These are phyloP conservation scores for Sebastes vulpes DNA, from an alignment of 2,797 vertebrate species.

Conservation along the genomic window DNA sequence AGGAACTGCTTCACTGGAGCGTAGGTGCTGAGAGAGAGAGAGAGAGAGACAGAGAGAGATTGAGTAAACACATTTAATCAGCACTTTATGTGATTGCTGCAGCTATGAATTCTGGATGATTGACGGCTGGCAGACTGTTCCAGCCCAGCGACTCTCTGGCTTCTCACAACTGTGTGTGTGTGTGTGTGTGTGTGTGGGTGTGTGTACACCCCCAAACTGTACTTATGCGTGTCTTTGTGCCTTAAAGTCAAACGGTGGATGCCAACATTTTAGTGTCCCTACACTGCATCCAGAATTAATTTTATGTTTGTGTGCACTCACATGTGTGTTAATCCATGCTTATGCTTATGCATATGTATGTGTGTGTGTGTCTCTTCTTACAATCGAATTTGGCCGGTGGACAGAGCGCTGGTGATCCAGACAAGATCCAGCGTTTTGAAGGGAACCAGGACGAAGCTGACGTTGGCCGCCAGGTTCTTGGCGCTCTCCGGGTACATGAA, in stretches of 20 bases:
- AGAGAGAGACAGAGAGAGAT: constrained; percentile 12
- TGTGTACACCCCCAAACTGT: neutral
- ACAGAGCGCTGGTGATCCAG: constrained; percentile 98
- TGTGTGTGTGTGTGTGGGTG: neutral
- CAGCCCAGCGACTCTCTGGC: neutral
- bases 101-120: constrained; percentile 46
- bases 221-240: neutral
- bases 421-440: constrained; percentile 98
- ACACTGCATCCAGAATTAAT: neutral
- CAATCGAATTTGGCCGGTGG: constrained; percentile 97
- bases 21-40: constrained; percentile 87
- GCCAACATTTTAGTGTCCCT: neutral
- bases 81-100: constrained; percentile 50
- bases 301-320: neutral
- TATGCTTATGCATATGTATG: constrained; percentile 1
- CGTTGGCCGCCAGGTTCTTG: constrained; percentile 95
- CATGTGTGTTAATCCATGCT: constrained; percentile 11
- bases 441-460: constrained; percentile 98
- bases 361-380: constrained; percentile 71
- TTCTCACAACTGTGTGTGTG: neutral
- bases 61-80: constrained; percentile 52
- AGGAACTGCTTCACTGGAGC: constrained; percentile 99
- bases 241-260: neutral
- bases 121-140: constrained; percentile 47
- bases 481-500: constrained; percentile 99